These are phyloP conservation scores for Eupithecia tripunctaria DNA, from an alignment of 2,888 invertebrate species.

Conservation along the genomic window DNA sequence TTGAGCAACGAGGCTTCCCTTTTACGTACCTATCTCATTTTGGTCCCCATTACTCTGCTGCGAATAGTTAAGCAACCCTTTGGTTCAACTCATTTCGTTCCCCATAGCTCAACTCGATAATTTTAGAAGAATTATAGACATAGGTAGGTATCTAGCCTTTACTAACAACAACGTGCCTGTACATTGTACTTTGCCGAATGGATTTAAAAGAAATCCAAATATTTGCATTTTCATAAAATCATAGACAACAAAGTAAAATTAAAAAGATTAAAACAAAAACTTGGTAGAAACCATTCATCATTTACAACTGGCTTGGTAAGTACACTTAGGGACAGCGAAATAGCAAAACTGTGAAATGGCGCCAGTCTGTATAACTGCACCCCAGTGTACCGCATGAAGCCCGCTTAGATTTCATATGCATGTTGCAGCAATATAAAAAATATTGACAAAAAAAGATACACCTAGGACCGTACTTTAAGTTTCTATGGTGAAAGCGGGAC, in stretches of 20 bases:
- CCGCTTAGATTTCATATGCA: slow-evolving; percentile 35
- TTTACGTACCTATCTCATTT: no score
- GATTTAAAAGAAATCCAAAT: no score
- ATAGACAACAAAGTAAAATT: neutral
- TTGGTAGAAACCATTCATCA: neutral
- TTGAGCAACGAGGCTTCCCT: no score
- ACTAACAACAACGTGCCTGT: no score
- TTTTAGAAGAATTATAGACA: no score
- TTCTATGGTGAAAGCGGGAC: neutral
- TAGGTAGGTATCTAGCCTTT: no score
- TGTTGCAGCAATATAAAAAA: slow-evolving; percentile 14
- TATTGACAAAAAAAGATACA: neutral
- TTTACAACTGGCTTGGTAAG: slow-evolving; percentile 32
- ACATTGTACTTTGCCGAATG: no score
- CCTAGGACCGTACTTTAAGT: neutral
- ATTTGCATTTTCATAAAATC: neutral
- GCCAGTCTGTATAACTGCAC: slow-evolving; percentile 57
- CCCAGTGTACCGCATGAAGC: slow-evolving; percentile 49
- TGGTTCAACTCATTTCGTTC: no score
- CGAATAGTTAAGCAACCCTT: no score
- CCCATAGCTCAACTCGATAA: no score
- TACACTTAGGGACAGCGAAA: slow-evolving; percentile 64
- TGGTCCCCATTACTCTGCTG: no score
- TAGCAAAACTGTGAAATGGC: slow-evolving; percentile 58
- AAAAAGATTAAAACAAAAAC: neutral